Base-by-base conservation (phyloP, 2,888 invertebrate species). In the Agriopis leucophaearia region DNA sequence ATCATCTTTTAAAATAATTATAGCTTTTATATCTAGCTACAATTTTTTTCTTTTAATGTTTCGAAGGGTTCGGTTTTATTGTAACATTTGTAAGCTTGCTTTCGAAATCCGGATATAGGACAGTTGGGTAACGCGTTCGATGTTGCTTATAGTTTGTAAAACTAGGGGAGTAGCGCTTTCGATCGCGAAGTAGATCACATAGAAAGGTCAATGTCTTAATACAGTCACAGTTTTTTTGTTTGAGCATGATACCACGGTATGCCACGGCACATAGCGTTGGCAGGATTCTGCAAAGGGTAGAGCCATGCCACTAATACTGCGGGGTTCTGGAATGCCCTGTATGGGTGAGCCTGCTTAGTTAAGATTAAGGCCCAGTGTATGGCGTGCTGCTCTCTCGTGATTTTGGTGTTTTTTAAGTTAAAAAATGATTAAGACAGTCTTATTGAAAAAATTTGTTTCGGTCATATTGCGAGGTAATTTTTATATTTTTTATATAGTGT, bases 91-190 rank as follows among this genome's bases (percentile, higher is more conserved):
- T 57, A 54, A 62, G 81, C 81, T 81, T 82, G 83, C 82, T 80
- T 79, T 74, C 55, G 59, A 56, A 74, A 75, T 76, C 81, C 81
- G 81, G 83, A 81, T 74, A 78, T 83, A 82, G 81, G 82, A 77
- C 78, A 76, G 73, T 73, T 74, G 78, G 81, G 77, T 73, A 77
- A 78, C 79, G 73, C 61, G 70, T 60, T 88, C 83, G 76, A 82
- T 89, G 88, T 89, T 86, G 91, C 91, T 92, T 91, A 73, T 85
- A 78, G 82, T 83, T 81, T 86, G 83, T 85, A 82, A 50, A 48
- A 79, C 71, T 83, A 79, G 80, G 76, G 74, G 79, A 62, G 57
- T 59, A 66, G 57, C 87, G 91, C 90, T 90, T 89, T 36, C 81
- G 83, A 58, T 15, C 87, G 88, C 82, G 85, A 54, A 18, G 66